phyloP scores from a whole-genome alignment of 2,113 vertebrate genomes.

The Rattus norvegicus region GRCr8 NC_086022.1:115232001-115232500 shows the following conservation, averaged over 20 bases:
- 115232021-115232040: too few relatives aligned
- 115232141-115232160: neutral
- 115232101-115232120: too few relatives aligned
- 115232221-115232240: neutral
- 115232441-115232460: neutral
- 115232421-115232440: neutral
- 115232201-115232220: neutral
- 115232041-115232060: neutral
- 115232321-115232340: neutral
- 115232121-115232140: neutral
- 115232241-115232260: neutral
- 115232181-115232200: neutral
- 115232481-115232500: neutral
- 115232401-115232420: neutral
- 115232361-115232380: too few relatives aligned
- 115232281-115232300: neutral
- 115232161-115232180: neutral
- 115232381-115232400: neutral
- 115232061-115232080: too few relatives aligned
- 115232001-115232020: too few relatives aligned
- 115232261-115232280: neutral
- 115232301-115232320: neutral
- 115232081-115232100: neutral
- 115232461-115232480: neutral
- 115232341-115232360: neutral